Evolutionary conservation across 2,797 vertebrate species (phyloP).

Genomic region (Pangasius krempfi): DNA sequence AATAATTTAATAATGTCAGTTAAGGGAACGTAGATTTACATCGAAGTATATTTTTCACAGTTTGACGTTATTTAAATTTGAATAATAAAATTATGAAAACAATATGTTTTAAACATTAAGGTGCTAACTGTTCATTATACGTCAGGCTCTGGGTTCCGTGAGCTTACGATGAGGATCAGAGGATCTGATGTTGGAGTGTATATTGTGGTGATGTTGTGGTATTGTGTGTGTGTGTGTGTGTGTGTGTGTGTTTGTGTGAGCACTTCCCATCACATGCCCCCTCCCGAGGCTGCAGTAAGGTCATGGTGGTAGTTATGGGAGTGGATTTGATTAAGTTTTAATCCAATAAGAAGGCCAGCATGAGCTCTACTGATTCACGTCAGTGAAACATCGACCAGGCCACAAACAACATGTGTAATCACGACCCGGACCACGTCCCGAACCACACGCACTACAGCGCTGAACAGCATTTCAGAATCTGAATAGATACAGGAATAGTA

Average conservation of each 20-base stretch:
- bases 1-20: too few relatives aligned
- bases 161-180: not conserved
- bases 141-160: not conserved
- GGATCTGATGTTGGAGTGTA: not conserved
- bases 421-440: not conserved
- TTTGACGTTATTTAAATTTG: too few relatives aligned
- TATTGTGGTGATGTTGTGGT: not conserved
- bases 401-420: not conserved
- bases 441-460: not conserved
- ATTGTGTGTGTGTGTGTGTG: conserved; percentile 1
- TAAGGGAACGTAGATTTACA: too few relatives aligned
- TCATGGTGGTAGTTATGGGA: not conserved
- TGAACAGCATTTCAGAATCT: not conserved
- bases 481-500: not conserved
- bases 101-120: too few relatives aligned
- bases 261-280: not conserved
- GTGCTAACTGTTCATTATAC: too few relatives aligned
- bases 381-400: not conserved
- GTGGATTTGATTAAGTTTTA: conserved; percentile 23
- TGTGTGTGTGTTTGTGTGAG: not conserved
- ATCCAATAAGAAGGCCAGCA: conserved; percentile 22
- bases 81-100: too few relatives aligned
- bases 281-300: not conserved
- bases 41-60: too few relatives aligned
- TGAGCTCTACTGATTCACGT: not conserved